Evolutionary conservation across 2,113 vertebrate species (phyloP), one percentile per base, ranked within the genome.

Genomic region (Holacanthus passer): DNA sequence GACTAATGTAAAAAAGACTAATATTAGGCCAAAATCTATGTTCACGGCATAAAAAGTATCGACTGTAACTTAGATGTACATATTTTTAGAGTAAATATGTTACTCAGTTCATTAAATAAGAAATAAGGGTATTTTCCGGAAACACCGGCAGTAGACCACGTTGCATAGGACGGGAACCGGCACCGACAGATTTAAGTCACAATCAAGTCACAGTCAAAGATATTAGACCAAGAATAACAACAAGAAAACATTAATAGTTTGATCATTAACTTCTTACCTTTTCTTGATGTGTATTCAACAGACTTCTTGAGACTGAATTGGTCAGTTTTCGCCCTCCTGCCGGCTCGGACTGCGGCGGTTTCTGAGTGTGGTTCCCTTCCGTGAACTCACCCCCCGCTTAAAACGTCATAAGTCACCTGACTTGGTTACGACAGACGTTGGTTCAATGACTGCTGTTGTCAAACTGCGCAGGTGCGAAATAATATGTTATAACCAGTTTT

Each of bases 351-450:
- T 17, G n/a, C 22, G n/a, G n/a, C n/a, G n/a, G n/a, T n/a, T 1
- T 84, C 31, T 17, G 65, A 0, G 14, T 22, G 79, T 66, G 87
- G 63, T 68, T 77, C 50, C 47, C 56, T 29, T 6, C 10, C 1
- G 41, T n/a, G 9, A 77, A 45, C 14, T 62, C 59, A 79, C 83
- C 56, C 65, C n/a, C 58, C 24, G 27, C 0, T 27, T 37, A 8
- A 13, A 0, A 85, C 87, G 91, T 94, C 89, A 92, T 22, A 24
- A 24, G 82, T 91, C 91, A 93, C 24, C 9, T 93, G 92, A 87
- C 85, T 47, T 17, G 31, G 2, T 80, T 73, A 71, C 59, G 14
- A n/a, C 59, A 48, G 14, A 58, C 9, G 3, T 32, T 11, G 5
- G 29, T 5, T 43, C 41, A 13, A 0, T 31, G 35, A n/a, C 19